Base-by-base conservation (phyloP, 2,888 invertebrate species). In the Troglohyphantes excavatus region DNA sequence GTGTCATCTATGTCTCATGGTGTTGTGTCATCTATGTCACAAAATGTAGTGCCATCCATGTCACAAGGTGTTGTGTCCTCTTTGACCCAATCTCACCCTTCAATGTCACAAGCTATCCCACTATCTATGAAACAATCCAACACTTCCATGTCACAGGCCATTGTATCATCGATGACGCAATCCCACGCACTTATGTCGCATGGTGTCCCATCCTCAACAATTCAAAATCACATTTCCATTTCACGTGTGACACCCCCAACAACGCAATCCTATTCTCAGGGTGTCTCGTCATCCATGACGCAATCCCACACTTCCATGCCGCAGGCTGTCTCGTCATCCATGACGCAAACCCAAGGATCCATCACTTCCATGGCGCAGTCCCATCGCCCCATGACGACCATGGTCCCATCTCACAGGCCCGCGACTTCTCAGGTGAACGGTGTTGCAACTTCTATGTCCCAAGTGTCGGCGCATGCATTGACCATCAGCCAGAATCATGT, bases 291-390 rank as follows among this genome's bases (percentile, higher is more conserved):
- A 33, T 33, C 33, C 21, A 27, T 65, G 27, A 9, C 65, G 2
- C 68, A 33, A n/a, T 33, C 23, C 9, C 33, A 33, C 9, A 9
- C 33, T 33, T 63, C 88, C 21, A 65, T 73, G 29, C 59, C 88
- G 7, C 63, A 59, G 9, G 29, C 53, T 11, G 33, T 67, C 39
- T 7, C 61, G 19, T 75, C 65, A 29, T 82, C 88, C n/a, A 67
- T 67, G 21, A 17, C 46, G 6, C 88, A 81, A 19, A 81, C 88
- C 13, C 81, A 59, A 7, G 27, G 65, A 6, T 53, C 72, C 3
- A 13, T 76, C n/a, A 76, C 75, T 29, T 72, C 87, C 7, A 67
- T 67, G 21, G 19, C 72, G 2, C 88, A 65, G n/a, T 87, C 87
- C 19, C 79, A 53, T 2, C 43, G 70, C 11, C 19, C 63, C n/a